These are phyloP conservation scores for Enteromius thamalakanensis DNA, from an alignment of 2,797 vertebrate genomes.

Conservation along the genomic window DNA sequence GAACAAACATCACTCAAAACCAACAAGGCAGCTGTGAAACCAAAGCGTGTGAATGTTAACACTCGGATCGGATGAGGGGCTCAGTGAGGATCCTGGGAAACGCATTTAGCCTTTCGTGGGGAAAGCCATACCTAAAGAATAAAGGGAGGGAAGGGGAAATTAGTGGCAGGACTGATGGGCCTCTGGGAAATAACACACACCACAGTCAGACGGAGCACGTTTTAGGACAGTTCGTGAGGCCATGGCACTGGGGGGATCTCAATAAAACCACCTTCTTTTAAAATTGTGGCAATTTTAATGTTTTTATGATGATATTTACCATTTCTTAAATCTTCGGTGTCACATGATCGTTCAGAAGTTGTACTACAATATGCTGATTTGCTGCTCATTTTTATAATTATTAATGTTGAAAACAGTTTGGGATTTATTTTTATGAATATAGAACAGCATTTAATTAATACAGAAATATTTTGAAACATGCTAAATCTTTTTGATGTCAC, in stretches of 20 bases:
- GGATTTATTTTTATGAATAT: neutral
- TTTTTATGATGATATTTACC: neutral
- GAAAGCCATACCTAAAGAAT: slow-evolving; percentile 92
- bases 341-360: neutral
- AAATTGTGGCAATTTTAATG: neutral
- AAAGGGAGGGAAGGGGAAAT: slow-evolving; percentile 87
- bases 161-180: slow-evolving; percentile 78
- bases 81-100: slow-evolving; percentile 89
- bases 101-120: slow-evolving; percentile 88
- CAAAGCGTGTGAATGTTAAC: slow-evolving; percentile 80
- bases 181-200: slow-evolving; percentile 56
- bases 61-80: slow-evolving; percentile 87
- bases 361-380: neutral
- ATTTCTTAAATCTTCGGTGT: neutral
- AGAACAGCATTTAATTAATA: neutral
- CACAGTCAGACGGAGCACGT: slow-evolving; percentile 37
- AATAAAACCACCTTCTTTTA: neutral
- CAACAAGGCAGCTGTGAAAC: slow-evolving; percentile 83
- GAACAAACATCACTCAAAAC: slow-evolving; percentile 57
- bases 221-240: slow-evolving; percentile 47
- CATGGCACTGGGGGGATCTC: neutral
- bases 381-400: neutral
- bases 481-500: neutral
- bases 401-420: neutral
- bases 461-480: no score